A percentile compares a stretch with the other conserved stretches of the same genome.
Conservation (phyloP, 2,113 vertebrate species). For the Physeter macrocephalus region DNA sequence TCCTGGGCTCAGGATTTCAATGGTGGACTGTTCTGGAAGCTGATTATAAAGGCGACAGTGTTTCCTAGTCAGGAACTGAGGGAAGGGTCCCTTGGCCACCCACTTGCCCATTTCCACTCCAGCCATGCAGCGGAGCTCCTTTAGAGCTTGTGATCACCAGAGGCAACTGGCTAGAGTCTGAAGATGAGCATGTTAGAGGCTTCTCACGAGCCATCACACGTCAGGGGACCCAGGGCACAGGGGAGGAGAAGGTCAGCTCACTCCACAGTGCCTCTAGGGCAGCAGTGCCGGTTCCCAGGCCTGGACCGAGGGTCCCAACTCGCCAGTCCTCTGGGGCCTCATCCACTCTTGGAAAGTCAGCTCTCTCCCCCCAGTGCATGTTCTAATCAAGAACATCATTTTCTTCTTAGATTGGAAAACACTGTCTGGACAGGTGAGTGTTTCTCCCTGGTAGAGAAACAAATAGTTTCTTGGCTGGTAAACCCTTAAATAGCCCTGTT, state of each 20-base stretch:
- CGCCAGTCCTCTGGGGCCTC: not conserved
- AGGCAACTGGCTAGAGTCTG: not conserved
- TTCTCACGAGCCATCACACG: not conserved
- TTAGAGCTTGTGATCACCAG: not conserved
- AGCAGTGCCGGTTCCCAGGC: not conserved
- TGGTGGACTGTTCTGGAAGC: not conserved
- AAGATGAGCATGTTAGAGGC: not conserved
- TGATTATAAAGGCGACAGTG: not conserved
- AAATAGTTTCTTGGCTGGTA: not conserved
- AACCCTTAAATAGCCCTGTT: not conserved
- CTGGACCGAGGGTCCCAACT: too few relatives aligned
- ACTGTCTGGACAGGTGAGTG: not conserved
- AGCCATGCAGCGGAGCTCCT: not conserved
- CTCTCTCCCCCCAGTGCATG: not conserved
- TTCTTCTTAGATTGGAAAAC: not conserved
- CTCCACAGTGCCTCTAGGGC: rapidly evolving
- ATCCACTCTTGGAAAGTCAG: not conserved
- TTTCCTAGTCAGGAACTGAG: not conserved
- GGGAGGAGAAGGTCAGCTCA: not conserved
- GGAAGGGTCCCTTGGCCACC: not conserved
- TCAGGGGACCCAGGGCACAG: not conserved
- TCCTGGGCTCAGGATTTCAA: not conserved
- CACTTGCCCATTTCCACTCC: not conserved
- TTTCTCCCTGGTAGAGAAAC: not conserved
- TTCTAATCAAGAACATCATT: not conserved